These are phyloP conservation scores for Mesaphorura yosii DNA, from an alignment of 1,140 invertebrate species.

Conservation along the genomic window DNA sequence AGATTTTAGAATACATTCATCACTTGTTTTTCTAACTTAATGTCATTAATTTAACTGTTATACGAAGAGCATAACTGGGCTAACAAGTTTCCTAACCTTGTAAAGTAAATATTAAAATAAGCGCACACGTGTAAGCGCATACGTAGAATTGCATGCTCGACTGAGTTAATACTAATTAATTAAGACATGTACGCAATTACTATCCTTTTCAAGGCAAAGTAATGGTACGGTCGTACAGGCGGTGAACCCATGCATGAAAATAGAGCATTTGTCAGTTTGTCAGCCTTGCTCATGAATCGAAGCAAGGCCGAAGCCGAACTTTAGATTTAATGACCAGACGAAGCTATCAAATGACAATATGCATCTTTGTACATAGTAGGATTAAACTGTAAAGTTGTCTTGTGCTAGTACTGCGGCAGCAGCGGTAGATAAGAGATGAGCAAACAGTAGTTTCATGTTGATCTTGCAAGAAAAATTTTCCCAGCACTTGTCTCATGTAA, in stretches of 20 bases:
- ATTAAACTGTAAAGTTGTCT: no score
- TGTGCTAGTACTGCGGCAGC: no score
- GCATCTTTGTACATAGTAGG: slow-evolving; percentile 19
- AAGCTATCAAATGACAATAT: slow-evolving; percentile 4
- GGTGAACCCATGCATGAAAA: slow-evolving; percentile 27
- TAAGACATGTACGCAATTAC: no score
- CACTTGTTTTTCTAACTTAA: background rate
- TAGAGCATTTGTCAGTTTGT: slow-evolving; percentile 16
- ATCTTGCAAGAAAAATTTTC: no score
- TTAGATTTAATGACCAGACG: background rate
- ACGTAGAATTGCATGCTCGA: no score
- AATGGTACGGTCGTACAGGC: slow-evolving; percentile 21
- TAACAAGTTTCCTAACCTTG: slow-evolving; percentile 10
- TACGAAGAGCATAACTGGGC: background rate
- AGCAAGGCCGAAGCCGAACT: background rate
- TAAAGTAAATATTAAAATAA: slow-evolving; percentile 3
- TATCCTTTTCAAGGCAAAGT: no score
- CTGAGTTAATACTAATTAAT: no score
- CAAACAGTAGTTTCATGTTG: no score
- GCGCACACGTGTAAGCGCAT: no score
- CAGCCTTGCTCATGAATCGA: background rate
- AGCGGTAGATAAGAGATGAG: no score
- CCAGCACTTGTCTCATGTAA: no score
- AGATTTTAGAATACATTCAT: no score
- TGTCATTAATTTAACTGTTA: background rate